A percentile compares a stretch with the other conserved stretches of the same genome.
Conservation (phyloP, 2,888 invertebrate genomes). For the Tridacna crocea region DNA sequence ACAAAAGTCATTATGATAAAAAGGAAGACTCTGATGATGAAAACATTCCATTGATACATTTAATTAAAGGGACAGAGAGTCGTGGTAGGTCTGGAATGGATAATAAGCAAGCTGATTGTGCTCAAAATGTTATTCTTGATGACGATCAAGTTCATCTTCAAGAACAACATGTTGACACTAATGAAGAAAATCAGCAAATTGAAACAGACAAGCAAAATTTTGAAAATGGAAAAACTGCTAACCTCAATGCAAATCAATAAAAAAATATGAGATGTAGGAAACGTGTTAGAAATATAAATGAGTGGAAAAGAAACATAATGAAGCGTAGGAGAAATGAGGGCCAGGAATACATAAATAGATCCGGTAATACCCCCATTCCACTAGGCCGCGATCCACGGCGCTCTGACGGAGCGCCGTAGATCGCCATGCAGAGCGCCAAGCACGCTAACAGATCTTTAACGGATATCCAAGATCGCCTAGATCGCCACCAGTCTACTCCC, state of each 20-base stretch:
- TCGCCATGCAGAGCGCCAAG: too few species aligned
- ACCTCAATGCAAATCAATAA: neutral
- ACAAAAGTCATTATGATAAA: too few species aligned
- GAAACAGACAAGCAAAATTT: neutral
- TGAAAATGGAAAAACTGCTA: neutral
- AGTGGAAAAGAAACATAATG: constrained; percentile 22
- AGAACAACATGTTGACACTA: neutral
- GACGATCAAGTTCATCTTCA: too few species aligned
- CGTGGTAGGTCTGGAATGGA: neutral
- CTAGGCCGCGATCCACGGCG: too few species aligned
- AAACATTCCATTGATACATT: neutral
- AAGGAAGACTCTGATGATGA: too few species aligned
- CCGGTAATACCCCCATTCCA: too few species aligned
- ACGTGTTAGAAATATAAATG: constrained; percentile 8
- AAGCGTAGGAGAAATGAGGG: constrained; percentile 30
- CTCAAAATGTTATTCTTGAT: neutral
- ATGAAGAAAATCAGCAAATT: neutral
- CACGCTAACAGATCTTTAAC: too few species aligned
- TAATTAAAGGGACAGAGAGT: neutral
- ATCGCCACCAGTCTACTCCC: too few species aligned
- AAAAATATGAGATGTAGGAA: constrained; percentile 4
- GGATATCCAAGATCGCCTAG: too few species aligned
- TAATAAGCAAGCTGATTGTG: neutral
- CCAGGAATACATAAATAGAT: neutral
- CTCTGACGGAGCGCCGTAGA: too few species aligned